phyloP scores from a whole-genome alignment of 2,797 vertebrate species.

The Nyctibius grandis region DNA sequence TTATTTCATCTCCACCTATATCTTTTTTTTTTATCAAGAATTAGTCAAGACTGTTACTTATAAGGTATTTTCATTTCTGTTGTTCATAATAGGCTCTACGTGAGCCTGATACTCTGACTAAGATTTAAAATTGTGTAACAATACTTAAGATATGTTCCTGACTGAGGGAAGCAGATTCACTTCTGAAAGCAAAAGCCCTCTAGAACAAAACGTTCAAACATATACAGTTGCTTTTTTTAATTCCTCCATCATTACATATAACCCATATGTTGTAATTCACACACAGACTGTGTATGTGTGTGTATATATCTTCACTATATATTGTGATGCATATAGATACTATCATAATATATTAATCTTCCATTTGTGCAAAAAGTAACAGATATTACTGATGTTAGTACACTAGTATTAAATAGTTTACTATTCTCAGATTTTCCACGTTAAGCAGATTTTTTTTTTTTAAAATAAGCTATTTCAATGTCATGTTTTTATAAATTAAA shows the following conservation, averaged over 20 bases:
- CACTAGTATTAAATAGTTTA: neutral
- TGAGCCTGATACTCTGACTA: neutral
- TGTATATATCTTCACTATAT: neutral
- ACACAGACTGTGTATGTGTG: neutral
- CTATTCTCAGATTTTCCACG: neutral
- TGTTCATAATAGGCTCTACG: neutral
- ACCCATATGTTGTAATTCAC: neutral
- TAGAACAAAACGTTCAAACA: neutral
- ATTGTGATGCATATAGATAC: neutral
- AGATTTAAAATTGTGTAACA: neutral
- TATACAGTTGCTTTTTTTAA: accelerated
- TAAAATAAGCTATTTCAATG: neutral
- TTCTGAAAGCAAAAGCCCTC: neutral
- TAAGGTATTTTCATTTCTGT: neutral
- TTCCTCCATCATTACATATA: neutral
- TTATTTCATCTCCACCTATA: neutral
- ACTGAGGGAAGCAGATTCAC: neutral
- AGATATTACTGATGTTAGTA: neutral
- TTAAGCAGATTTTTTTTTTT: neutral
- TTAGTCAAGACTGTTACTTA: neutral
- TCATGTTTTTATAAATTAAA: neutral
- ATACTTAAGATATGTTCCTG: neutral
- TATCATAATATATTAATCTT: neutral
- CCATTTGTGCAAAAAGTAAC: neutral
- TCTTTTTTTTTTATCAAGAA: neutral